Evolutionary conservation across 2,888 invertebrate species (phyloP).

Genomic region (Callimorpha dominula): DNA sequence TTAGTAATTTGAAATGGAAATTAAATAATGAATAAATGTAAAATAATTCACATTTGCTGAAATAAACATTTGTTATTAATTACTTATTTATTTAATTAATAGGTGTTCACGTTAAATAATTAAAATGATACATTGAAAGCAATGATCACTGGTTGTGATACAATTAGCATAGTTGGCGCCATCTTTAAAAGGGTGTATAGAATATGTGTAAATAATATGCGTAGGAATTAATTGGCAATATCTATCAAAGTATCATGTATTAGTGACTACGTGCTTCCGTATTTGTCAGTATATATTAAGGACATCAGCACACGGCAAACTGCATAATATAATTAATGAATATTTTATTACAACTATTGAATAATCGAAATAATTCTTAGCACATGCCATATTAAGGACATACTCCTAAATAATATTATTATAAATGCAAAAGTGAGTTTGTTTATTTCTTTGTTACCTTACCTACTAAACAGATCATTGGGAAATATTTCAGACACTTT

Average conservation of each 20-base stretch:
- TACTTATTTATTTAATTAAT: conserved; percentile 3
- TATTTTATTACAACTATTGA: background rate
- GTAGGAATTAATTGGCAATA: conserved; percentile 34
- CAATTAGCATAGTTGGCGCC: conserved; percentile 44
- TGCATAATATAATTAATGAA: background rate
- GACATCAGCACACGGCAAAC: background rate
- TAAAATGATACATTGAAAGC: conserved; percentile 4
- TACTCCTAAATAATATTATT: no score
- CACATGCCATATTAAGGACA: no score
- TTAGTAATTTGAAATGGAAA: background rate
- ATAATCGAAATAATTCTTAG: background rate
- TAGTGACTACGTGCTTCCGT: conserved; percentile 41
- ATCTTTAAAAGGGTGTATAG: conserved; percentile 17
- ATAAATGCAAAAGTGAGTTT: no score
- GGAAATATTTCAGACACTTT: no score
- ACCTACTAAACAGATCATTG: no score
- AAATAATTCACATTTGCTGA: background rate
- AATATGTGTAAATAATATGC: conserved; percentile 28
- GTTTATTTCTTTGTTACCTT: no score
- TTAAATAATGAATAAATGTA: background rate
- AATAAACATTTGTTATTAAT: background rate
- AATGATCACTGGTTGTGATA: conserved; percentile 2
- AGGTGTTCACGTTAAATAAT: background rate
- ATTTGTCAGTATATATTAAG: conserved; percentile 24
- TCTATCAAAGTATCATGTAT: conserved; percentile 41